A percentile compares a stretch with the other conserved stretches of the same genome.
Evolutionary conservation across 2,797 vertebrate genomes (phyloP).

Genomic region (Simalia tracyae): DNA sequence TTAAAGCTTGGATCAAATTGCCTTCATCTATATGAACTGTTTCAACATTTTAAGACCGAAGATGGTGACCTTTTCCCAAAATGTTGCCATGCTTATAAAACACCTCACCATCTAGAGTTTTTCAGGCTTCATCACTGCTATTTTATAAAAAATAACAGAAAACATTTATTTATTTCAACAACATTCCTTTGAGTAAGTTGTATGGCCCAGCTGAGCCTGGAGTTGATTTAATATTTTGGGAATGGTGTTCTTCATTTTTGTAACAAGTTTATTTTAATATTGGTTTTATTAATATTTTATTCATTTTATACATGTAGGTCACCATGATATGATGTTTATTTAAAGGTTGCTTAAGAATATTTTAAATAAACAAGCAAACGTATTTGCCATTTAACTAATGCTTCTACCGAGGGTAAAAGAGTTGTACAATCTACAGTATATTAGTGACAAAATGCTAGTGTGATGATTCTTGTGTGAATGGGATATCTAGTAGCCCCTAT

Average conservation of each 20-base stretch:
- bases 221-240: neutral
- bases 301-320: neutral
- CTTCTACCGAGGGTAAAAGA: neutral
- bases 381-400: neutral
- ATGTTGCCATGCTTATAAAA: neutral
- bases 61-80: neutral
- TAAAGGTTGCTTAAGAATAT: neutral
- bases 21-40: neutral
- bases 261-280: neutral
- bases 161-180: neutral
- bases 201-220: neutral
- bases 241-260: neutral
- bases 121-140: neutral
- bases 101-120: neutral
- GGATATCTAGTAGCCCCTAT: neutral
- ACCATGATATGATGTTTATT: neutral
- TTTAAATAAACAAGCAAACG: neutral
- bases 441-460: neutral
- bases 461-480: neutral
- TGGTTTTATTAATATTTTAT: neutral
- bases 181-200: neutral
- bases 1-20: neutral
- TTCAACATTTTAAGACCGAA: neutral
- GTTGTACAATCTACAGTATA: too few species aligned
- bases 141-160: neutral